Evolutionary conservation across 2,113 vertebrate genomes (phyloP).

Genomic region (Centropus bengalensis): DNA sequence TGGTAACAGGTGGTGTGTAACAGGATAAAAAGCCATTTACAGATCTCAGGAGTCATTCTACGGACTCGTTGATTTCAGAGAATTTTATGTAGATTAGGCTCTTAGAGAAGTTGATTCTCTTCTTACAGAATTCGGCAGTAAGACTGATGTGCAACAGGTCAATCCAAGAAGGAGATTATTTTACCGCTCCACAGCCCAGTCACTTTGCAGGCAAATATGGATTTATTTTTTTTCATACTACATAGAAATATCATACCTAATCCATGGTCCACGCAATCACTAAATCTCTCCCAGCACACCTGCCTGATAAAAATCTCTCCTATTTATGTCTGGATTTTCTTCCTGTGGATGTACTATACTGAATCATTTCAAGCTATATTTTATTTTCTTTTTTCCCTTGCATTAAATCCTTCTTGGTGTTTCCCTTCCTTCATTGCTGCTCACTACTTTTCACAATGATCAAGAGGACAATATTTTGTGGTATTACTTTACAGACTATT

Average conservation of each 20-base stretch:
- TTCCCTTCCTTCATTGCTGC: not conserved
- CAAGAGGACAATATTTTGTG: not conserved
- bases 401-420: not conserved
- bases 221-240: not conserved
- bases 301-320: not conserved
- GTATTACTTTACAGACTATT: not conserved
- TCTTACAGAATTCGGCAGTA: not conserved
- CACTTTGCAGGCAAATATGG: not conserved
- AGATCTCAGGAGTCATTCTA: not conserved
- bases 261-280: not conserved
- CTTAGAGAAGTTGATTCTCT: not conserved
- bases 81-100: not conserved
- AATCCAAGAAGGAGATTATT: not conserved
- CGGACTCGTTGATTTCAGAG: not conserved
- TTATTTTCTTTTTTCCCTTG: not conserved
- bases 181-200: not conserved
- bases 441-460: not conserved
- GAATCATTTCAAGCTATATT: not conserved
- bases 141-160: not conserved
- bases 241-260: not conserved
- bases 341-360: not conserved
- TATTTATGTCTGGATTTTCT: not conserved
- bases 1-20: not conserved
- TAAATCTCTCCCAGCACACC: not conserved
- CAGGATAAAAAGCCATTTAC: not conserved